Evolutionary conservation across 2,113 vertebrate species (phyloP).

Genomic region (Apodemus sylvaticus): DNA sequence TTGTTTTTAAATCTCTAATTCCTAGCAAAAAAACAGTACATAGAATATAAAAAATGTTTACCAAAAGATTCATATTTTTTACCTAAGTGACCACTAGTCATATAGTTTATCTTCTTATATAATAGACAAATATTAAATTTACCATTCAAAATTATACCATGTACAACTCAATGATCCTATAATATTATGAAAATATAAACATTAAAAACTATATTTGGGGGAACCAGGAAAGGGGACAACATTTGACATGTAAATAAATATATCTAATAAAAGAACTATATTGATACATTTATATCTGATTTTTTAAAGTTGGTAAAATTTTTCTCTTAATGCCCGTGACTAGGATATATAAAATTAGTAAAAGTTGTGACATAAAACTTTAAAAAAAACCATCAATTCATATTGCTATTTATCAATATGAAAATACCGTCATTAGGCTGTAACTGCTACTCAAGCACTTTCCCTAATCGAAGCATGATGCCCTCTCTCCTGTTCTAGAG

Average conservation of each 20-base stretch:
- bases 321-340: conserved; percentile 43
- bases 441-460: neutral
- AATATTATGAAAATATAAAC: conserved; percentile 39
- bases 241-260: no score
- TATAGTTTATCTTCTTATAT: conserved; percentile 27
- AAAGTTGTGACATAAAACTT: neutral
- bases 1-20: conserved; percentile 25
- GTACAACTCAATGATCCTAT: neutral
- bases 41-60: neutral
- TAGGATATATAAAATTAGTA: conserved; percentile 26
- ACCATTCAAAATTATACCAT: conserved; percentile 39
- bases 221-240: no score
- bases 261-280: neutral
- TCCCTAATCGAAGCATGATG: conserved; percentile 10
- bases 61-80: conserved; percentile 35
- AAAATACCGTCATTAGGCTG: neutral
- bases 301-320: conserved; percentile 16
- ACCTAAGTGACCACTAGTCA: conserved; percentile 11
- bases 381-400: neutral
- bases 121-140: conserved; percentile 30
- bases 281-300: conserved; percentile 4
- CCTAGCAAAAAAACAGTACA: neutral
- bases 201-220: conserved; percentile 3
- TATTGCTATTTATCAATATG: neutral
- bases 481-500: neutral